Percentiles rank a stretch among this genome's conserved stretches.
These are phyloP conservation scores for Cliona cf. orientalis DNA, from an alignment of 37 sponge, comb jelly and placozoan species.

Conservation along the genomic window DNA sequence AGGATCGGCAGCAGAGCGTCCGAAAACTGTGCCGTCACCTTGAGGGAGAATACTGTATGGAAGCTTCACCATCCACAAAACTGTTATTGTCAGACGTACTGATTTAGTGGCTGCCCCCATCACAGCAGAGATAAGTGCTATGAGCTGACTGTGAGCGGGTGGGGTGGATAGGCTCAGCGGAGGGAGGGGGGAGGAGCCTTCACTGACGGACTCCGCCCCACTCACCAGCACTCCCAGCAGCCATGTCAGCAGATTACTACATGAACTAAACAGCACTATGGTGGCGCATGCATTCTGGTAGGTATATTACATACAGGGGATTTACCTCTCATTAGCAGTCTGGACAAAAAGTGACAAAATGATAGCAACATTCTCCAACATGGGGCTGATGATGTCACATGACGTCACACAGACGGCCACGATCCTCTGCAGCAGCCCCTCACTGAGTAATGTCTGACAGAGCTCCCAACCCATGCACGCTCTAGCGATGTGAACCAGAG, in stretches of 20 bases:
- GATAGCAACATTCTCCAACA: background rate
- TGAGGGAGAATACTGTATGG: background rate
- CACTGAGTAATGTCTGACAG: conserved; percentile 1
- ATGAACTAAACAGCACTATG: background rate
- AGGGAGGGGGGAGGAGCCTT: background rate
- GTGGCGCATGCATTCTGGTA: background rate
- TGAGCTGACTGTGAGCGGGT: background rate
- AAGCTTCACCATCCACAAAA: background rate
- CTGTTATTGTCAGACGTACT: background rate
- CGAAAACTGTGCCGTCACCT: background rate
- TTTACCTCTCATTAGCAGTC: background rate
- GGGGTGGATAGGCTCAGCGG: background rate
- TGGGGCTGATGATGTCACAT: background rate
- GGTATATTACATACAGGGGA: too few species aligned
- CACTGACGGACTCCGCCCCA: background rate
- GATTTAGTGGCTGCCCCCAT: background rate
- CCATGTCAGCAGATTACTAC: too few species aligned
- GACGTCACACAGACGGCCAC: background rate
- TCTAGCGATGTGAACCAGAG: conserved; percentile 10
- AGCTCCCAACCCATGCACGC: background rate
- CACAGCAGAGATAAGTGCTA: background rate
- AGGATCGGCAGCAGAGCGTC: background rate
- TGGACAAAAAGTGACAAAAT: background rate
- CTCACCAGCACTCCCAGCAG: conserved; percentile 7
- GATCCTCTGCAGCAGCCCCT: background rate